Evolutionary conservation across 2,113 vertebrate species (phyloP), one percentile per base, ranked within the genome.

Genomic region (Trogon melanurus): DNA sequence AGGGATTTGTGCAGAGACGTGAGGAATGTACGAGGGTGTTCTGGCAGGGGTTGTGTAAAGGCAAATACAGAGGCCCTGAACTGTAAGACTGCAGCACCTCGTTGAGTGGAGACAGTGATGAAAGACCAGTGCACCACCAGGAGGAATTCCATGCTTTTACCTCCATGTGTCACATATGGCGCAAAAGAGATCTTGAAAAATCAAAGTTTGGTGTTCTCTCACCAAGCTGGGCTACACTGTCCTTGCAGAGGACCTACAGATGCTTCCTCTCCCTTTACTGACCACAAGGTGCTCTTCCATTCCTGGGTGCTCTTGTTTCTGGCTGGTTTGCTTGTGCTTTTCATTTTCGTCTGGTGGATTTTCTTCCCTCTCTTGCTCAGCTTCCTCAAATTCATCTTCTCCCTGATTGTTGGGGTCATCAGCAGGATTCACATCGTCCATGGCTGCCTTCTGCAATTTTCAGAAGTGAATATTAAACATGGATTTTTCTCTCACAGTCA

Each of bases 321-420:
- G 89, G 30, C 89, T 85, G 72, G 16, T 92, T 62, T 94, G 90
- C 36, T 95, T 97, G 54, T 97, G 98, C 44, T 98, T 98, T 48
- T 98, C 98, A 41, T 97, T 98, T 83, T 97, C 97, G 57, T 97
- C 96, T 11, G 97, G 98, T 22, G 98, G 78, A 90, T 98, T 98
- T 88, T 98, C 98, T 56, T 97, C 98, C 88, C 95, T 98, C 50
- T 98, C 99, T 53, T 99, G 99, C 89, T 99, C 99, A 0, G 99
- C 99, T 97, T 99, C 99, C 85, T 99, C 99, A 95, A 99, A 99
- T 96, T 99, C 99, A 91, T 99, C 99, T 96, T 99, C 99, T 4
- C 99, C 99, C 97, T 99, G 99, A 96, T 99, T 99, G 97, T 99
- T 99, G 32, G 99, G 99, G 96, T 99, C 99, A 54, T 99, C 98